Evolutionary conservation across 1,140 invertebrate species (phyloP).

Genomic region (Ectropis grisescens): DNA sequence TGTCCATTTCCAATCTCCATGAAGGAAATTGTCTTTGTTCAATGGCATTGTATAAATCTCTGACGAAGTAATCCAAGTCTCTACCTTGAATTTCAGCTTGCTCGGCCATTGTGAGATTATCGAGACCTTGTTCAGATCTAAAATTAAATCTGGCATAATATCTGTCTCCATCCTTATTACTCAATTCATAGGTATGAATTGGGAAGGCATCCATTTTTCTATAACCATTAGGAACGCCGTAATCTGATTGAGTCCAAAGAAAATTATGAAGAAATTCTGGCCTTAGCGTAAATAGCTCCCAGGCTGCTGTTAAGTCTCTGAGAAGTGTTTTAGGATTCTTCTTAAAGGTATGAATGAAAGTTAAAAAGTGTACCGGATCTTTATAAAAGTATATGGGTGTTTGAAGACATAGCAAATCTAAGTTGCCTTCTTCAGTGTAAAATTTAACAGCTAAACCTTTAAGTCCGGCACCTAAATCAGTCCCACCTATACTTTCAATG

Average conservation of each 20-base stretch:
- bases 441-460: conserved; percentile 80
- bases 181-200: conserved; percentile 78
- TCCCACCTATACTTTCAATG: conserved; percentile 85
- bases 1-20: conserved; percentile 75
- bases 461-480: conserved; percentile 78
- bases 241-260: conserved; percentile 85
- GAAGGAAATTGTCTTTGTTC: conserved; percentile 73
- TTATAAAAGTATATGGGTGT: conserved; percentile 79
- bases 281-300: conserved; percentile 87
- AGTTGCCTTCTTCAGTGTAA: conserved; percentile 82
- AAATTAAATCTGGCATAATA: conserved; percentile 82
- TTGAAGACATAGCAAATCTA: conserved; percentile 73
- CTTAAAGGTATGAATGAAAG: conserved; percentile 73
- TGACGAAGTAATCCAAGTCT: conserved; percentile 28
- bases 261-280: conserved; percentile 86
- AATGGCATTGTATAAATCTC: conserved; percentile 37
- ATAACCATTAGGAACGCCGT: conserved; percentile 89
- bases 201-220: conserved; percentile 77
- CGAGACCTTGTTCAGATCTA: conserved; percentile 79
- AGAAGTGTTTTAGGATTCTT: conserved; percentile 77
- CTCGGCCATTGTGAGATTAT: conserved; percentile 60
- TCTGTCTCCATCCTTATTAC: conserved; percentile 71
- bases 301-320: conserved; percentile 84
- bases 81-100: conserved; percentile 14
- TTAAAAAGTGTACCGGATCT: conserved; percentile 75